A percentile compares a stretch with the other conserved stretches of the same genome.
phyloP scores from a whole-genome alignment of 2,797 vertebrate genomes.

The Lagorchestes hirsutus region DNA sequence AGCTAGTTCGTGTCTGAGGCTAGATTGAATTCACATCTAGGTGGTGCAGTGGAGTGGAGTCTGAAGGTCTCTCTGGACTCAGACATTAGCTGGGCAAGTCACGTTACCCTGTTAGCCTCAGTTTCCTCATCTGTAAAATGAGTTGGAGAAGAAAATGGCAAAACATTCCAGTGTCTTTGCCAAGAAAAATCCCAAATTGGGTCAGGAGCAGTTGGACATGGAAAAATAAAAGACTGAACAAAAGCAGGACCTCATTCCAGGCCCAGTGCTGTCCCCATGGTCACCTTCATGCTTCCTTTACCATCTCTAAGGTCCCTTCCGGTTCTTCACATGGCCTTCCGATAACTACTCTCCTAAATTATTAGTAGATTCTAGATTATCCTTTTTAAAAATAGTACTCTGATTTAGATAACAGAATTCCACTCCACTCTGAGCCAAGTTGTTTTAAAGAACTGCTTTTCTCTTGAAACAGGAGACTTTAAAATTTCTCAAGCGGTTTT shows the following conservation, averaged over 20 bases:
- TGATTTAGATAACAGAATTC: not conserved
- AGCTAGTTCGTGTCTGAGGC: not conserved
- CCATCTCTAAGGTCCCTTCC: not conserved
- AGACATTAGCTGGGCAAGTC: not conserved
- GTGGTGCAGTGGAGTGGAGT: no score
- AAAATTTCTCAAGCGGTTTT: conserved; percentile 42
- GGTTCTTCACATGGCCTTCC: not conserved
- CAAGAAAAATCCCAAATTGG: not conserved
- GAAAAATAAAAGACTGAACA: not conserved
- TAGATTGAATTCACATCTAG: not conserved
- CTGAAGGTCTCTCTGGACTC: not conserved
- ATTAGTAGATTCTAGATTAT: not conserved
- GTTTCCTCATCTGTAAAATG: not conserved
- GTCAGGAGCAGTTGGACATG: not conserved
- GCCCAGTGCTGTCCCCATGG: not conserved
- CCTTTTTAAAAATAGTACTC: not conserved
- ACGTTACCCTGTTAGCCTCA: not conserved
- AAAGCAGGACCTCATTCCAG: not conserved
- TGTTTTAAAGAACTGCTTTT: not conserved
- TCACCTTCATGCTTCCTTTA: not conserved
- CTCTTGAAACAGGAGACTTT: not conserved
- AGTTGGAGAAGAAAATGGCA: not conserved
- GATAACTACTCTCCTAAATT: not conserved
- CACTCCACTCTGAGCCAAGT: not conserved
- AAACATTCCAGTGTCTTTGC: not conserved